Evolutionary conservation across 2,113 vertebrate genomes (phyloP).

Genomic region (Anser cygnoides): DNA sequence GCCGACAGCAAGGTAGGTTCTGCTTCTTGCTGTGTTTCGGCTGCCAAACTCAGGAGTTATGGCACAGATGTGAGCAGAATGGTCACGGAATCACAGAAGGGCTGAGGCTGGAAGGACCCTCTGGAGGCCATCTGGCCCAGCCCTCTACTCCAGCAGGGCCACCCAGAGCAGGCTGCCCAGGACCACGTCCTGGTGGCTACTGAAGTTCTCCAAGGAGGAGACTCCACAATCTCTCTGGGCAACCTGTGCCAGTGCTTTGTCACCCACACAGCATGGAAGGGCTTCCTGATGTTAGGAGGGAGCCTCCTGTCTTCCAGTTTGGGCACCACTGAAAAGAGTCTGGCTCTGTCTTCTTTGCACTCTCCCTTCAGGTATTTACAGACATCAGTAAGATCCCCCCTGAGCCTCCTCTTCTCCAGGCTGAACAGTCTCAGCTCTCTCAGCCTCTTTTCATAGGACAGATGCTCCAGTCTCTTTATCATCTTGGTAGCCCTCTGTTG

Average conservation of each 20-base stretch:
- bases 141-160: background rate
- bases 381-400: background rate
- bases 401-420: background rate
- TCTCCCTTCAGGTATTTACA: background rate
- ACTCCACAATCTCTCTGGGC: background rate
- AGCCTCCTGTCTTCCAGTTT: background rate
- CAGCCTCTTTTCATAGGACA: background rate
- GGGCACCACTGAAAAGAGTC: background rate
- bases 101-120: background rate
- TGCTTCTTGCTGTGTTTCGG: background rate
- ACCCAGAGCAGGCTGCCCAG: background rate
- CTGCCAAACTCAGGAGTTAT: background rate
- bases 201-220: background rate
- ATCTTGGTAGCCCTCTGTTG: background rate
- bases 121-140: background rate
- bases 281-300: background rate
- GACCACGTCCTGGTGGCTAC: background rate
- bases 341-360: background rate
- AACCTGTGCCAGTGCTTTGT: background rate
- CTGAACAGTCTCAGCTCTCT: background rate
- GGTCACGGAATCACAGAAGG: background rate
- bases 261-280: background rate
- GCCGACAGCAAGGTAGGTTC: conserved; percentile 85
- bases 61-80: background rate
- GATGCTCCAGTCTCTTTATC: background rate